phyloP scores from a whole-genome alignment of 2,888 invertebrate genomes.

The Amphimallon solstitiale region DNA sequence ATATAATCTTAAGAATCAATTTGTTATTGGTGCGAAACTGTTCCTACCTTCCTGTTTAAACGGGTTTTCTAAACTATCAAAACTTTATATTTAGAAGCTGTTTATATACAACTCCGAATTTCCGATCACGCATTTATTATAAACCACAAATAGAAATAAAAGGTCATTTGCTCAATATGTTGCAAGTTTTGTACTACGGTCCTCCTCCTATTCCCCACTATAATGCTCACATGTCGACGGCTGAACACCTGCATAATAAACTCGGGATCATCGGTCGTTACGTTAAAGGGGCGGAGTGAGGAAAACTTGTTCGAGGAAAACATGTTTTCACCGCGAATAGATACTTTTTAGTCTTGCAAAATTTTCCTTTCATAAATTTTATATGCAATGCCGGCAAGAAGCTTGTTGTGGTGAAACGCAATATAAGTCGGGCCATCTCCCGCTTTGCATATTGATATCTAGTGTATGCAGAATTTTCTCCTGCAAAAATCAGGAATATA shows the following conservation, averaged over 20 bases:
- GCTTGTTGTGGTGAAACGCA: slow-evolving; percentile 43
- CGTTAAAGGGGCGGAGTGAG: neutral
- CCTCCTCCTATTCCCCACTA: slow-evolving; percentile 7
- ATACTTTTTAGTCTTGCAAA: slow-evolving; percentile 49
- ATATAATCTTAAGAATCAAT: no score
- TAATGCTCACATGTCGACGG: slow-evolving; percentile 39
- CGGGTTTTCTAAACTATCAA: neutral
- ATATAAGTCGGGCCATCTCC: slow-evolving; percentile 49
- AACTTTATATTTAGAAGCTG: slow-evolving; percentile 19
- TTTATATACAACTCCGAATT: slow-evolving; percentile 11
- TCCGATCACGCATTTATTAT: slow-evolving; percentile 36
- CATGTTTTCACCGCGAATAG: slow-evolving; percentile 46
- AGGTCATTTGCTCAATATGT: slow-evolving; percentile 27
- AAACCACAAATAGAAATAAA: slow-evolving; percentile 34
- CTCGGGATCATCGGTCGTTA: slow-evolving; percentile 27
- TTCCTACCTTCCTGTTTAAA: no score
- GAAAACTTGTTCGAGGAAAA: slow-evolving; percentile 37
- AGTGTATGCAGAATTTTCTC: slow-evolving; percentile 10
- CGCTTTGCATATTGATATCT: slow-evolving; percentile 48
- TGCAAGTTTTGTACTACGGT: neutral
- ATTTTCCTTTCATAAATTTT: slow-evolving; percentile 57
- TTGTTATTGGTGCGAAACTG: no score
- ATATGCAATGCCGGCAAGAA: slow-evolving; percentile 52
- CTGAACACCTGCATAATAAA: slow-evolving; percentile 46
- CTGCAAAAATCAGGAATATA: slow-evolving; percentile 1